A percentile compares a stretch with the other conserved stretches of the same genome.
phyloP scores from a whole-genome alignment of 2,113 vertebrate species.

The Chionis minor region DNA sequence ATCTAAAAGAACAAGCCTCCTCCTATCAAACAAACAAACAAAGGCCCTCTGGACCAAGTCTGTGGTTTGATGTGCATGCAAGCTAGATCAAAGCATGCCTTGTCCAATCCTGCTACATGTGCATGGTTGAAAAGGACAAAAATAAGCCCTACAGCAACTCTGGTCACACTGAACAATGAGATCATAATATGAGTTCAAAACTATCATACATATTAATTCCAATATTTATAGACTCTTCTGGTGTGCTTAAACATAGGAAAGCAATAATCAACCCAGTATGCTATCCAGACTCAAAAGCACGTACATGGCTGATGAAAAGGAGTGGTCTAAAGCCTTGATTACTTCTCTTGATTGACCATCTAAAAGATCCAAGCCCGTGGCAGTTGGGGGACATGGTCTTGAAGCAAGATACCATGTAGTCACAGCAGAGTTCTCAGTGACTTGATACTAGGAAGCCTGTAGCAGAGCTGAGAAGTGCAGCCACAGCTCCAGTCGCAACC shows the following conservation, averaged over 20 bases:
- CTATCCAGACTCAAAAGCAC: neutral
- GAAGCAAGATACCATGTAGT: neutral
- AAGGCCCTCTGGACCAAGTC: neutral
- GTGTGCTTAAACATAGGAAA: neutral
- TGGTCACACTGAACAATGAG: neutral
- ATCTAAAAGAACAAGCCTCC: neutral
- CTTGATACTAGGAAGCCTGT: neutral
- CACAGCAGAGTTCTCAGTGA: neutral
- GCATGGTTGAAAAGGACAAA: neutral
- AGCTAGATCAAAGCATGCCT: neutral
- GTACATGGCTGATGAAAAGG: neutral
- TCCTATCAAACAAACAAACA: neutral
- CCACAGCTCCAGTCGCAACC: neutral
- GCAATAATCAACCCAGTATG: neutral
- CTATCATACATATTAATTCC: neutral
- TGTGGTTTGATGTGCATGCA: neutral
- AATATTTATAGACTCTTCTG: neutral
- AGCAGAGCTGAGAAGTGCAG: neutral
- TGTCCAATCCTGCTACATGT: neutral
- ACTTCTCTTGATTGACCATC: neutral
- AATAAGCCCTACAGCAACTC: neutral
- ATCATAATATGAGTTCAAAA: neutral
- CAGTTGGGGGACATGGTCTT: neutral
- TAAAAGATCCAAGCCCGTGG: neutral
- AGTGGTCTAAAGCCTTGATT: neutral